phyloP scores from a whole-genome alignment of 2,888 invertebrate genomes.

The Cynaeus angustus region DNA sequence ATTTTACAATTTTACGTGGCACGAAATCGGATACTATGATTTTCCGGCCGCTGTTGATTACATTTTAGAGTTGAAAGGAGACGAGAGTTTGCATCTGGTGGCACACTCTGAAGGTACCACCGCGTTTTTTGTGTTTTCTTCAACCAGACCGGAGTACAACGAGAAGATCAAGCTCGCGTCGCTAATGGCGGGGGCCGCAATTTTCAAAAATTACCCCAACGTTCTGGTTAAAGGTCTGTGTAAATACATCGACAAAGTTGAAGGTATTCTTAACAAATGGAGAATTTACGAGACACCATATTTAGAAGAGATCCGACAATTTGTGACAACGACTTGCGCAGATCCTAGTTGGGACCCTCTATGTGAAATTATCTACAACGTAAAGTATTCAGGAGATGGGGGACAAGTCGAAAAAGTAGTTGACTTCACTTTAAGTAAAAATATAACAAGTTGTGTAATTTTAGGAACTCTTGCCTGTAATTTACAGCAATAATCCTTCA shows the following conservation, averaged over 20 bases:
- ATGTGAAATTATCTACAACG: background rate
- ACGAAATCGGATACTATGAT: constrained; percentile 85
- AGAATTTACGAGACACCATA: constrained; percentile 9
- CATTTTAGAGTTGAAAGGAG: constrained; percentile 74
- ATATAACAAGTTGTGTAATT: background rate
- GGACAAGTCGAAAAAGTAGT: background rate
- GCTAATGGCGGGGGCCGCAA: constrained; percentile 7
- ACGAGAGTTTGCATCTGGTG: constrained; percentile 77
- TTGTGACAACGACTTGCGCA: background rate
- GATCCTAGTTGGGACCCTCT: background rate
- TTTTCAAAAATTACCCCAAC: background rate
- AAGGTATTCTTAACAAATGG: background rate
- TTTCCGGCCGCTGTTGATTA: constrained; percentile 85
- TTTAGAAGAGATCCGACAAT: constrained; percentile 5
- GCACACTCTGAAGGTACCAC: constrained; percentile 83
- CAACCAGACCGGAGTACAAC: constrained; percentile 76
- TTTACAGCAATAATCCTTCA: background rate
- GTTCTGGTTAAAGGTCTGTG: background rate
- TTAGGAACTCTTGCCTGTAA: constrained; percentile 4
- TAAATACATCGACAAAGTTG: constrained; percentile 9
- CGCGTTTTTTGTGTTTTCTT: constrained; percentile 76
- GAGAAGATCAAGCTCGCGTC: constrained; percentile 70
- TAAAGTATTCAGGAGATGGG: background rate
- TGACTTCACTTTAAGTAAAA: background rate
- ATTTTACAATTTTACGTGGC: constrained; percentile 76